phyloP scores from a whole-genome alignment of 23 tunicate species.

The Clavelina lepadiformis region DNA sequence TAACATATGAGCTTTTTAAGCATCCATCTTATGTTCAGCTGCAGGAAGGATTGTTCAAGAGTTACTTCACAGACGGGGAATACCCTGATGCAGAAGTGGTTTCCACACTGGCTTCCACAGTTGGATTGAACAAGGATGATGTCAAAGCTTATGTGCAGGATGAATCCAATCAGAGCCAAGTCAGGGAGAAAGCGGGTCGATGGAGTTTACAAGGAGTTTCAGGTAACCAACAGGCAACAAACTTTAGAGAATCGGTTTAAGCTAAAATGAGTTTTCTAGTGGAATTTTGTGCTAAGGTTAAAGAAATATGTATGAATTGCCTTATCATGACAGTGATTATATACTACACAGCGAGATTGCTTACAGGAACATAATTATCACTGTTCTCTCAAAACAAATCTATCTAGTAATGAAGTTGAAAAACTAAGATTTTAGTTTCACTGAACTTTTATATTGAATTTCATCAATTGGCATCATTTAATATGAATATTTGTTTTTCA shows the following conservation, averaged over 20 bases:
- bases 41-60: constrained; percentile 70
- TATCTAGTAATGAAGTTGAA: no score
- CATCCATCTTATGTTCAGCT: constrained; percentile 31
- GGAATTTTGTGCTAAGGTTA: no score
- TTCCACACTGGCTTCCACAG: constrained; percentile 20
- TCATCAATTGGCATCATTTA: not conserved
- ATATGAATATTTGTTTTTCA: not conserved
- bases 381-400: no score
- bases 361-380: no score
- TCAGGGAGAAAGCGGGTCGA: constrained; percentile 27
- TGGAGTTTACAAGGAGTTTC: constrained; percentile 38
- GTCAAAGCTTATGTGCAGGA: constrained; percentile 39
- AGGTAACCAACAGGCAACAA: no score
- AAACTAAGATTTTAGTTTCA: no score
- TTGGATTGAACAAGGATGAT: constrained; percentile 38
- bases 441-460: not conserved
- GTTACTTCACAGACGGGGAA: constrained; percentile 85
- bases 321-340: no score
- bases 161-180: constrained; percentile 13
- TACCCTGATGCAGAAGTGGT: constrained; percentile 54
- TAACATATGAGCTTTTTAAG: not conserved
- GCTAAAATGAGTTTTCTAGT: no score
- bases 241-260: no score
- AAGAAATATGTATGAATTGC: no score
- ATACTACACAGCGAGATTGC: no score